Evolutionary conservation across 2,797 vertebrate species (phyloP), one percentile per base, ranked within the genome.

Genomic region (Eulemur rubriventer): DNA sequence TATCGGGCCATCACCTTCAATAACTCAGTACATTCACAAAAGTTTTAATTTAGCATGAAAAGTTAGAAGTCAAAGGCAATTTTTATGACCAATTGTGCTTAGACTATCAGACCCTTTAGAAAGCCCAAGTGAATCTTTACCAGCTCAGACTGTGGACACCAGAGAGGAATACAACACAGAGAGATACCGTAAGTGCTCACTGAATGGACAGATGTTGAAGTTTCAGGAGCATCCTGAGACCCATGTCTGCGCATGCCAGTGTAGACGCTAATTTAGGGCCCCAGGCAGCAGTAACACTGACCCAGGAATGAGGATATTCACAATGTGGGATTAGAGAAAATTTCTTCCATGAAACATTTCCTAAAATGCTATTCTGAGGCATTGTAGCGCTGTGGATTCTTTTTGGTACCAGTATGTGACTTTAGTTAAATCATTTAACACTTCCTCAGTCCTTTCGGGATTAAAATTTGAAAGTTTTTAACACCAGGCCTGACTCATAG

Each of bases 391-490:
- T 72, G 1, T 26, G 30, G 22, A 4, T 33, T 67, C 20, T 9
- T n/a, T 63, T 59, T 81, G 5, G 20, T 7, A 16, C 12, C 46
- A 52, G 4, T 38, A 10, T 24, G 11, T 73, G 55, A 81, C 43
- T 59, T 92, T 30, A 63, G 82, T 61, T 22, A 63, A 61, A 43
- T 76, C 57, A 70, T 12, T 11, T 4, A 63, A 65, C 22, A 91
- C 16, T 90, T 73, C 28, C 13, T n/a, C 8, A 63, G 33, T 83
- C 67, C 41, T 90, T 63, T 76, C 8, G 38, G 50, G 28, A 50
- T 89, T 65, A 92, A 95, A 72, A 93, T 18, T 17, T 43, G 33
- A 12, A 97, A 4, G 18, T 78, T 76, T 89, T 61, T 76, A 52
- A 67, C 46, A 33, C 43, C 7, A 46, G 46, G 6, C 61, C 63